A percentile compares a stretch with the other conserved stretches of the same genome.
These are phyloP conservation scores for Danionella dracula DNA, from an alignment of 2,797 vertebrate genomes.

Conservation along the genomic window DNA sequence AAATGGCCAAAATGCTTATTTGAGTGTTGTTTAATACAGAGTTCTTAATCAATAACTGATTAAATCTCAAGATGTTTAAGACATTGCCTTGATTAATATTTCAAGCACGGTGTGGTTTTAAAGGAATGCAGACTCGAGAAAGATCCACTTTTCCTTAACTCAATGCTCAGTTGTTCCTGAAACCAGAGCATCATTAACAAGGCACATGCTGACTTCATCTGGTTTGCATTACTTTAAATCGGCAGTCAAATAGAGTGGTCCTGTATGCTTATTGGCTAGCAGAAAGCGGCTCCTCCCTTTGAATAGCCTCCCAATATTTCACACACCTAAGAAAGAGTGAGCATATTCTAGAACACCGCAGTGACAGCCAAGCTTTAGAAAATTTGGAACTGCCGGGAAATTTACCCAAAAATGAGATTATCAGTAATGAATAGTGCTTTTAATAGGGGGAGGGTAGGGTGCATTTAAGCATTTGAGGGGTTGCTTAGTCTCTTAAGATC, in stretches of 20 bases:
- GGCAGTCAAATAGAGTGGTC: conserved; percentile 65
- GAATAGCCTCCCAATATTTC: conserved; percentile 67
- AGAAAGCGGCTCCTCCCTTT: conserved; percentile 61
- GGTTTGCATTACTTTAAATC: conserved; percentile 68
- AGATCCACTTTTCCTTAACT: conserved; percentile 34
- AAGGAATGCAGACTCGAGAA: conserved; percentile 39
- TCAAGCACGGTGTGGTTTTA: conserved; percentile 40
- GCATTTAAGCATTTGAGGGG: conserved; percentile 43
- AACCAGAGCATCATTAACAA: conserved; percentile 34
- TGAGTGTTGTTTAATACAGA: conserved; percentile 42
- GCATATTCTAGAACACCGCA: conserved; percentile 49
- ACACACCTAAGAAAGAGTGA: conserved; percentile 56
- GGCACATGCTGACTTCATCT: conserved; percentile 60
- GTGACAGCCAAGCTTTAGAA: conserved; percentile 60
- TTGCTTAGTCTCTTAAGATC: conserved; percentile 41
- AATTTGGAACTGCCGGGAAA: conserved; percentile 59
- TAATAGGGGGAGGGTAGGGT: conserved; percentile 46
- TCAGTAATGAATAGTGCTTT: conserved; percentile 57
- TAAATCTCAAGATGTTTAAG: conserved; percentile 45
- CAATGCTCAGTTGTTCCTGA: conserved; percentile 30
- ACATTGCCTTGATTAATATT: conserved; percentile 49
- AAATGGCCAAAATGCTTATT: conserved; percentile 35
- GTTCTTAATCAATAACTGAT: conserved; percentile 46
- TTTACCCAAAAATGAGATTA: conserved; percentile 51
- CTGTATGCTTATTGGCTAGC: conserved; percentile 64